These are phyloP conservation scores for Trachops cirrhosus DNA, from an alignment of 2,797 vertebrate species.

Conservation along the genomic window DNA sequence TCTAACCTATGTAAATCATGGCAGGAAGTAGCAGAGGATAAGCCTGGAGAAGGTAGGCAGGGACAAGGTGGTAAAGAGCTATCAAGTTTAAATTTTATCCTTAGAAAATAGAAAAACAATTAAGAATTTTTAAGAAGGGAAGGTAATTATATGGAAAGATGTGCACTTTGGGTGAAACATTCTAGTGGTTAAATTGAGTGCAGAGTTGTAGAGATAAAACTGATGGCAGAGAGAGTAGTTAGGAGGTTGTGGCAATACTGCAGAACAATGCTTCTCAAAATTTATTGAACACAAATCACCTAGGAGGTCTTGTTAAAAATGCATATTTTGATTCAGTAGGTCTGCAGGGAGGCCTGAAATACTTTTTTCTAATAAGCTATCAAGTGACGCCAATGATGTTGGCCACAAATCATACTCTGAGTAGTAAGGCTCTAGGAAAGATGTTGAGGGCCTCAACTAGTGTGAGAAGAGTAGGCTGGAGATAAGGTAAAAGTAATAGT, in stretches of 20 bases:
- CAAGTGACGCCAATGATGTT: not conserved
- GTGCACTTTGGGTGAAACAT: slow-evolving; percentile 33
- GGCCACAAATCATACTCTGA: slow-evolving; percentile 15
- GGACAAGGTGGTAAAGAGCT: slow-evolving; percentile 6
- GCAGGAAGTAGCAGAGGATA: not conserved
- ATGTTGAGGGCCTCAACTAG: not conserved
- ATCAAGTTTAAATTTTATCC: slow-evolving; percentile 7
- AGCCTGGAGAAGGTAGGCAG: not conserved
- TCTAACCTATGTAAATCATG: not conserved
- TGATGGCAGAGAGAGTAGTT: not conserved
- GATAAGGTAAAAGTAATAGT: not conserved
- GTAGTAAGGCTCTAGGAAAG: slow-evolving; percentile 29
- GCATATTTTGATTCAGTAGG: not conserved
- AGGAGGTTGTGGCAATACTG: not conserved
- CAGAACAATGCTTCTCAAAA: slow-evolving; percentile 4
- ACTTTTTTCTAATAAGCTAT: slow-evolving; percentile 23
- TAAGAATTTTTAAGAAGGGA: slow-evolving; percentile 3
- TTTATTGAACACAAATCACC: not conserved
- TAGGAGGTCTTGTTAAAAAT: slow-evolving; percentile 45
- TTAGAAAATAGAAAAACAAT: slow-evolving; percentile 1
- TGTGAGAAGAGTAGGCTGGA: not conserved
- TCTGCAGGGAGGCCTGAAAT: not conserved
- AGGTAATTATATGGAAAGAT: not conserved
- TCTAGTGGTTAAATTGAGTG: not conserved
- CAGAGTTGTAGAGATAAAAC: slow-evolving; percentile 25